phyloP scores from a whole-genome alignment of 2,888 invertebrate genomes.

The Cerceris ruficornis region DNA sequence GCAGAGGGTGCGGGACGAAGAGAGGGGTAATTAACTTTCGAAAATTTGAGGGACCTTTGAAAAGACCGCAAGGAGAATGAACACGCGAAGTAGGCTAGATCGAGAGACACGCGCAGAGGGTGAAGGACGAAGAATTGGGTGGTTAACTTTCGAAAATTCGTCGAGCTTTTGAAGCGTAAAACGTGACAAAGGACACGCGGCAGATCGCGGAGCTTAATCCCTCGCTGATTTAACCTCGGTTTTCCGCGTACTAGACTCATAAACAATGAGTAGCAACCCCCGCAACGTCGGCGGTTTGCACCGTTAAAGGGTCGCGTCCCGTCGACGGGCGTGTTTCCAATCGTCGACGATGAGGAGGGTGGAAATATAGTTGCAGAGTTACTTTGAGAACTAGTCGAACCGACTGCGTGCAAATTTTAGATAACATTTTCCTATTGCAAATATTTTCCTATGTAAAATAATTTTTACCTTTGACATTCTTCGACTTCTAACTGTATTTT shows the following conservation, averaged over 20 bases:
- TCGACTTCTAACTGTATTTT: too few relatives aligned
- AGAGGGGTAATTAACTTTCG: too few relatives aligned
- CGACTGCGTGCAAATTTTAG: too few relatives aligned
- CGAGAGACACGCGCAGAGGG: too few relatives aligned
- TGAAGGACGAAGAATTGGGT: too few relatives aligned
- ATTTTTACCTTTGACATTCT: too few relatives aligned
- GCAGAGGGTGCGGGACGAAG: too few relatives aligned
- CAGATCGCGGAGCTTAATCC: conserved; percentile 58
- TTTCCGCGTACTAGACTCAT: conserved; percentile 43
- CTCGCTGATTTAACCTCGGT: conserved; percentile 59
- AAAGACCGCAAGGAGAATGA: conserved; percentile 3
- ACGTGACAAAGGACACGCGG: conserved; percentile 56
- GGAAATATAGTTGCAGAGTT: not conserved
- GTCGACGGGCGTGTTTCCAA: conserved; percentile 16
- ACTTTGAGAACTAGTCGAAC: not conserved
- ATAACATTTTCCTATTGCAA: too few relatives aligned
- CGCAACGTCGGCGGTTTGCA: conserved; percentile 31
- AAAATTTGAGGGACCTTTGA: too few relatives aligned
- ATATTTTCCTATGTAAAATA: too few relatives aligned
- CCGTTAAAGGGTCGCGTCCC: conserved; percentile 22
- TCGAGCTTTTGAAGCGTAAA: conserved; percentile 56
- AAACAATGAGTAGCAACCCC: conserved; percentile 36
- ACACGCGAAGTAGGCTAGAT: too few relatives aligned
- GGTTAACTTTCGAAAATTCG: conserved; percentile 43
- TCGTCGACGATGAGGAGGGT: not conserved